Conservation (phyloP, 2,113 vertebrate species). For the Jacana jacana region DNA sequence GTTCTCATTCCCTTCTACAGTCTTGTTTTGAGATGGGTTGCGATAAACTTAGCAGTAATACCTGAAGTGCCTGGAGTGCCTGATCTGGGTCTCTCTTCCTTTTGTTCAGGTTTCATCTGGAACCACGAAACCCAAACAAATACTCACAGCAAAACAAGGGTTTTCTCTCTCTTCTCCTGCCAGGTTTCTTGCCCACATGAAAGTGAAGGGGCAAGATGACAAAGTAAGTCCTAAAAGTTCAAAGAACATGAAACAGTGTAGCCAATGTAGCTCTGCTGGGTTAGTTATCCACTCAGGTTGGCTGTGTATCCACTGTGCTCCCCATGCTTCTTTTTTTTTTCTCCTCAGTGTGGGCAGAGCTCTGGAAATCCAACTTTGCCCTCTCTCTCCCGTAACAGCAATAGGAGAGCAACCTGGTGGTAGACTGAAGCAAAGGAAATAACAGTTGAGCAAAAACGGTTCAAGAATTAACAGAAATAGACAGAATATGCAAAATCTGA, state of each 20-base stretch:
- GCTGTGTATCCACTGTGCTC: not conserved
- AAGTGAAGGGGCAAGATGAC: not conserved
- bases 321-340: no score
- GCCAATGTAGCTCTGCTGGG: not conserved
- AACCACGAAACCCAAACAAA: not conserved
- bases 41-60: not conserved
- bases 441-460: not conserved
- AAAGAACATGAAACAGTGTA: not conserved
- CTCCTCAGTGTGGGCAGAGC: not conserved
- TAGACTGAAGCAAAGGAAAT: not conserved
- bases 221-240: not conserved
- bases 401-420: not conserved
- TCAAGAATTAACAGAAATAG: not conserved
- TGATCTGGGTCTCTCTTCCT: not conserved
- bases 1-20: not conserved
- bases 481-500: not conserved
- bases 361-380: not conserved
- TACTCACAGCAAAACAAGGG: not conserved
- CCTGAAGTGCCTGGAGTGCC: not conserved
- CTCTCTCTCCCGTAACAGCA: not conserved
- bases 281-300: not conserved
- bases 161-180: not conserved
- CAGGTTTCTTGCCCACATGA: not conserved
- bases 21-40: not conserved
- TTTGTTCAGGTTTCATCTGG: not conserved